Conservation (phyloP, 2,797 vertebrate genomes). For the Coregonus sp. region DNA sequence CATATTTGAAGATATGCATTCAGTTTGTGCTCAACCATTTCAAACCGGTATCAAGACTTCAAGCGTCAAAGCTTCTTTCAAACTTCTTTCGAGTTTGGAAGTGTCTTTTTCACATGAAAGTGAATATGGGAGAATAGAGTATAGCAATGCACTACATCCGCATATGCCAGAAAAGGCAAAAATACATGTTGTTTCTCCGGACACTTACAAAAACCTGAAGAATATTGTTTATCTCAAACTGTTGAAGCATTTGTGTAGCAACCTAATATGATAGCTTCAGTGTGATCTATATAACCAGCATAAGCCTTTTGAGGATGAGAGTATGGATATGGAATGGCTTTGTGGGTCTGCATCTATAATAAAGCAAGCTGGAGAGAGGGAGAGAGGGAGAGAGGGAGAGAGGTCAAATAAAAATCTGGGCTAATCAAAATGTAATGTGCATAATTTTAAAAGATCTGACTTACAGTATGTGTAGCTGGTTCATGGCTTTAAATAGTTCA, state of each 20-base stretch:
- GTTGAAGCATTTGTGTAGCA: neutral
- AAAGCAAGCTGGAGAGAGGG: neutral
- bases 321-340: conserved; percentile 45
- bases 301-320: conserved; percentile 49
- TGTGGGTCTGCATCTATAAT: neutral
- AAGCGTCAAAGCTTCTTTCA: conserved; percentile 38
- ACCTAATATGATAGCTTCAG: neutral
- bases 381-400: neutral
- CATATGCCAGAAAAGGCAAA: neutral
- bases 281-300: conserved; percentile 21
- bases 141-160: neutral
- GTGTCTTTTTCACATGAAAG: conserved; percentile 34
- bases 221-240: neutral
- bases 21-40: conserved; percentile 18
- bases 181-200: neutral
- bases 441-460: neutral
- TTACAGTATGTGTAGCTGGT: neutral
- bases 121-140: conserved; percentile 28
- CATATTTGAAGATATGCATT: conserved; percentile 34
- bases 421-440: neutral
- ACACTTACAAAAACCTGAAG: neutral
- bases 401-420: neutral
- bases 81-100: conserved; percentile 28
- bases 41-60: conserved; percentile 28
- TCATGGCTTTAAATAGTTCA: neutral